These are phyloP conservation scores for Acropora tenuis DNA, from an alignment of 64 coral and sea anemone species.

Conservation along the genomic window DNA sequence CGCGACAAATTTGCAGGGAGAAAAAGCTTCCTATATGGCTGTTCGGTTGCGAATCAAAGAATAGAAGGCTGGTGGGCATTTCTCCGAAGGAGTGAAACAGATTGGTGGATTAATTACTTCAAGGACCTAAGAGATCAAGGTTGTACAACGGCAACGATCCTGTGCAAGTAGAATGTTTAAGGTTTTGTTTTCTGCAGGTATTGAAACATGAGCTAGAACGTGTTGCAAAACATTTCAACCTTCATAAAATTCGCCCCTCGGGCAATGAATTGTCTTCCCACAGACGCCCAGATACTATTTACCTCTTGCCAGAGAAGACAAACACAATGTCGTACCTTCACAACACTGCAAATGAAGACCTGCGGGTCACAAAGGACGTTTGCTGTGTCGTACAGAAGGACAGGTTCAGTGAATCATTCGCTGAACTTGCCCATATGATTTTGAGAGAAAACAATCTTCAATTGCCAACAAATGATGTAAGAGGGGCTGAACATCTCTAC, in stretches of 20 bases:
- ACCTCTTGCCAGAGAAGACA: constrained; percentile 36
- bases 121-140: too few species aligned
- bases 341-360: background rate
- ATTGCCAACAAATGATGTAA: constrained; percentile 13
- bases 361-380: constrained; percentile 35
- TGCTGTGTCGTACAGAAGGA: constrained; percentile 22
- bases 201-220: too few species aligned
- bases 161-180: too few species aligned
- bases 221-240: background rate
- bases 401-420: constrained; percentile 10
- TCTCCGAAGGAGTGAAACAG: too few species aligned
- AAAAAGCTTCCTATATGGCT: constrained; percentile 36
- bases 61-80: background rate
- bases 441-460: constrained; percentile 53
- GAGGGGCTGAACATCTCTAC: too few species aligned
- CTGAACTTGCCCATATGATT: constrained; percentile 54
- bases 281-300: constrained; percentile 50
- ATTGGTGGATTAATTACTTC: too few species aligned
- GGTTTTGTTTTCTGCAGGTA: too few species aligned
- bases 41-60: constrained; percentile 46
- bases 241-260: constrained; percentile 52
- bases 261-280: constrained; percentile 39
- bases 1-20: constrained; percentile 34
- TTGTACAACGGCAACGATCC: too few species aligned
- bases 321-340: constrained; percentile 45